Percentiles rank a stretch among this genome's conserved stretches.
Conservation (phyloP, 35 echinoderm and acorn worm species). For the Chiridota heheva region DNA sequence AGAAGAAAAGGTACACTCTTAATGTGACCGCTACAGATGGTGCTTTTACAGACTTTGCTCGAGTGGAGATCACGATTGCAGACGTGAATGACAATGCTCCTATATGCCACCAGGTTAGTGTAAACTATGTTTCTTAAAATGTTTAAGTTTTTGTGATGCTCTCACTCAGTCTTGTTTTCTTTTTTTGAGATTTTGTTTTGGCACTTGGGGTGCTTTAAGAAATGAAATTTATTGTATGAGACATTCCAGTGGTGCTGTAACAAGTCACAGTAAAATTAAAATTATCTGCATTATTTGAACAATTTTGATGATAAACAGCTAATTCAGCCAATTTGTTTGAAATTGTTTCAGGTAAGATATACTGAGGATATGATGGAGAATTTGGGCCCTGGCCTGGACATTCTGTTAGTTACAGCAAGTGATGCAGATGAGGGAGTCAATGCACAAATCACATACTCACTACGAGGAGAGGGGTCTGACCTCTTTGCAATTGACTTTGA, state of each 20-base stretch:
- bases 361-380: slow-evolving; percentile 72
- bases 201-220: too few species aligned
- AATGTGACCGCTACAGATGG: slow-evolving; percentile 90
- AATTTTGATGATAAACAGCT: too few species aligned
- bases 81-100: slow-evolving; percentile 95
- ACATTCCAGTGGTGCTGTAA: too few species aligned
- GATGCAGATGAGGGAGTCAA: slow-evolving; percentile 76
- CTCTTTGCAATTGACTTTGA: slow-evolving; percentile 65
- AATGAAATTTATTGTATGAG: too few species aligned
- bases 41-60: slow-evolving; percentile 66
- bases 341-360: slow-evolving; percentile 67
- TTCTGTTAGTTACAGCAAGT: slow-evolving; percentile 66
- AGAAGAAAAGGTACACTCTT: slow-evolving; percentile 45
- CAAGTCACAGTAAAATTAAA: too few species aligned
- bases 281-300: too few species aligned
- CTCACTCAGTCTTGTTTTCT: too few species aligned
- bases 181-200: too few species aligned
- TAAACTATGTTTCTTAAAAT: not conserved
- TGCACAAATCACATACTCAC: slow-evolving; percentile 60
- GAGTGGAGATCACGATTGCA: slow-evolving; percentile 61
- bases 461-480: slow-evolving; percentile 70
- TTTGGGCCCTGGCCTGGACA: slow-evolving; percentile 58
- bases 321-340: too few species aligned
- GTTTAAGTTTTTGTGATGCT: too few species aligned
- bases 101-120: slow-evolving; percentile 77